Evolutionary conservation across 2,888 invertebrate species (phyloP).

Genomic region (Iphiclides podalirius): DNA sequence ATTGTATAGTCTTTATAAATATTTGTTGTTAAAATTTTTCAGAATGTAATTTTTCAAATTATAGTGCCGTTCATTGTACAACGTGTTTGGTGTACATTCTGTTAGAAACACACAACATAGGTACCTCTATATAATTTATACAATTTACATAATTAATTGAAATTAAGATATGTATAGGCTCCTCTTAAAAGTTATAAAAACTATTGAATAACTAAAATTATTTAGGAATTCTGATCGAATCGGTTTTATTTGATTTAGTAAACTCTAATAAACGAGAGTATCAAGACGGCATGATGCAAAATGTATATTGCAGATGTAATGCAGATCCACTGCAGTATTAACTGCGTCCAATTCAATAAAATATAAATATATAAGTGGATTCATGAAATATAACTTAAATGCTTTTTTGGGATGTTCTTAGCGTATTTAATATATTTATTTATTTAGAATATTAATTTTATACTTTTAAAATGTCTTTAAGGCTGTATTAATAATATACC

Average conservation of each 20-base stretch:
- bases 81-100: no score
- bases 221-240: no score
- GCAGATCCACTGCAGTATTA: conserved; percentile 10
- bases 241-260: background rate
- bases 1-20: no score
- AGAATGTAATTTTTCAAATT: no score
- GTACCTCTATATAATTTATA: no score
- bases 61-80: no score
- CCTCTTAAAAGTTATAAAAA: no score
- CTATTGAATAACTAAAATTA: no score
- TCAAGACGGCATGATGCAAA: background rate
- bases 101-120: no score
- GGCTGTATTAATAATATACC: no score
- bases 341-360: conserved; percentile 1
- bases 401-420: background rate
- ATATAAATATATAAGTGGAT: background rate
- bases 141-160: background rate
- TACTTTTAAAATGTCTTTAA: no score
- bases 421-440: background rate
- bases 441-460: background rate
- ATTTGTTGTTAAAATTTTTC: no score
- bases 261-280: background rate
- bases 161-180: background rate
- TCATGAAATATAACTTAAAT: background rate
- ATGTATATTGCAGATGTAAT: conserved; percentile 13